Percentiles rank a stretch among this genome's conserved stretches.
Evolutionary conservation across 2,888 invertebrate species (phyloP).

Genomic region (Melipona beecheii): DNA sequence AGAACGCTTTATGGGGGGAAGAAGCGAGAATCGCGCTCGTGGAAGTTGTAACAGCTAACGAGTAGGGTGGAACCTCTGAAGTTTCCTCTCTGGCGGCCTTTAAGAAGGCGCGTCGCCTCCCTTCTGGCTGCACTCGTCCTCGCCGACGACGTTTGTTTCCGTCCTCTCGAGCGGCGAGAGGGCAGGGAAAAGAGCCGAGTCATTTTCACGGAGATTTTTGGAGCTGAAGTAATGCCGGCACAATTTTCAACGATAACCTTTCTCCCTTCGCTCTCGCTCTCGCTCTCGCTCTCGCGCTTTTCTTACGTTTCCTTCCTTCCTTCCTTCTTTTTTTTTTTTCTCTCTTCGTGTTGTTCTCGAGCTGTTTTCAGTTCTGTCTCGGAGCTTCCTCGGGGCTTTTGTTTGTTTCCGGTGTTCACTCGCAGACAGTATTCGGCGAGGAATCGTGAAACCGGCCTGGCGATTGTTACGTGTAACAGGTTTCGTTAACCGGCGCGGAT

Average conservation of each 20-base stretch:
- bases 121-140: slow-evolving; percentile 23
- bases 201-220: slow-evolving; percentile 46
- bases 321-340: neutral
- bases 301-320: neutral
- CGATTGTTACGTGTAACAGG: slow-evolving; percentile 1
- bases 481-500: neutral
- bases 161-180: slow-evolving; percentile 27
- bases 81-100: slow-evolving; percentile 36
- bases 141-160: slow-evolving; percentile 49
- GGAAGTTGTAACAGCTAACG: slow-evolving; percentile 54
- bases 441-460: neutral
- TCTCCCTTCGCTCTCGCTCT: neutral
- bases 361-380: neutral
- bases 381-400: neutral
- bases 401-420: slow-evolving; percentile 5
- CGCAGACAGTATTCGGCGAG: slow-evolving; percentile 12
- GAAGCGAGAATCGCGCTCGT: slow-evolving; percentile 14
- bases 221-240: slow-evolving; percentile 49
- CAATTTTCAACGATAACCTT: slow-evolving; percentile 26
- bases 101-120: slow-evolving; percentile 31
- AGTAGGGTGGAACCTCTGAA: slow-evolving; percentile 34
- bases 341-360: neutral
- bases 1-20: slow-evolving; percentile 31
- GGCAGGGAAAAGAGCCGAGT: slow-evolving; percentile 29
- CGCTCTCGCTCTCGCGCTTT: neutral